Evolutionary conservation across 2,113 vertebrate genomes (phyloP), one percentile per base, ranked within the genome.

Genomic region (Microcebus jonahi): DNA sequence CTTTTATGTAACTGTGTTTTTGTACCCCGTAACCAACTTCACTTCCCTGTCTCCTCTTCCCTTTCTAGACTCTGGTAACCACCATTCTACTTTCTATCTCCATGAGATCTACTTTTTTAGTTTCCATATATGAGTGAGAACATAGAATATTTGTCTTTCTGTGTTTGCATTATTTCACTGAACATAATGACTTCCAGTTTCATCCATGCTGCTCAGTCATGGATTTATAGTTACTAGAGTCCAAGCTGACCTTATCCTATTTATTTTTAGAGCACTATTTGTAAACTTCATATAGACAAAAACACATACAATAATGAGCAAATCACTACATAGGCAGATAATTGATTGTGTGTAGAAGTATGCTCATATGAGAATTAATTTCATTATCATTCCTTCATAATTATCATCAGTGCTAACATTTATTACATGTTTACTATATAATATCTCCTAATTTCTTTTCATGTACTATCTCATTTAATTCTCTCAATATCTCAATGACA

Each of bases 161-260:
- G 15, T 18, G 25, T 42, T 14, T 75, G 14, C 13, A 27, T 48
- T 76, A 76, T 76, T 76, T 48, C 42, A 10, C 73, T 76, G 27
- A 76, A 76, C 73, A 48, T 5, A 75, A 15, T 48, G 42, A 31
- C 15, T 8, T 48, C 73, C 42, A 31, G 8, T 76, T 76, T 76
- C 25, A 76, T 31, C 42, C 42, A 76, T 31, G 42, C 31, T 31
- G 27, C 95, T 97, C 94, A 97, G 88, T 95, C 70, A 87, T 93
- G 86, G 95, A 93, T 97, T 96, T 92, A 34, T 97, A 88, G 95
- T 90, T 50, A 50, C 45, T 82, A 12, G 18, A 53, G 18, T 61
- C 4, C 34, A 95, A 77, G 61, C 48, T n/a, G 39, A 67, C 61
- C 97, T 95, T 96, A 68, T 84, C 17, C 96, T 96, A 29, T 89